Base-by-base conservation (phyloP, 2,113 vertebrate species). In the Stegastes partitus region DNA sequence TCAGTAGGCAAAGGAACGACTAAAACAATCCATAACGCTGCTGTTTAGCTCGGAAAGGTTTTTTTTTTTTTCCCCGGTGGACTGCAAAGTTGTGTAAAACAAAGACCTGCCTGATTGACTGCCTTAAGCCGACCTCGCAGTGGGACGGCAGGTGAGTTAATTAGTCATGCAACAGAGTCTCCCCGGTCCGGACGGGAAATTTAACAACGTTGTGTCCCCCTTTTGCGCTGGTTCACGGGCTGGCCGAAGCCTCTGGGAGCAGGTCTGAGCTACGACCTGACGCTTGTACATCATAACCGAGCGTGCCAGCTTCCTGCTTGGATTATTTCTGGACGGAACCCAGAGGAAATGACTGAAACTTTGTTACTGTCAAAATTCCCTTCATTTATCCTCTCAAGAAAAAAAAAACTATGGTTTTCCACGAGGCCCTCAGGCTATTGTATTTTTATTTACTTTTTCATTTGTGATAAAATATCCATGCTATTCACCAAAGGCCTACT, bases 381-480 rank as follows among this genome's bases (percentile, higher is more conserved):
- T 83, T 87, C 84, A 87, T 90, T 87, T 91, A 87, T 81, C 76
- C 78, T 79, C 76, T 77, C 72, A 73, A 61, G 66, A 86, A 45
- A 51, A 86, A 73, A 61, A 68, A 86, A 51, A 86, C 64, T 87
- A 82, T 61, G 68, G 26, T 53, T 87, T 82, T 69, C 79, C 79
- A 77, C 31, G 47, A 72, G 22, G 50, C 73, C 90, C 85, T 66
- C 42, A 53, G 89, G 91, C 86, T 49, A 81, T 82, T 86, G 89
- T 93, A 89, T 93, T 92, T 94, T 94, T 93, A 93, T 93, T 93
- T 94, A 89, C 89, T 93, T 92, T 92, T 83, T 87, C 86, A 87
- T 91, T 90, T 89, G 86, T 92, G 91, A 93, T 92, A 93, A 94
- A 94, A 94, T 94, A 94, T 93, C 94, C 89, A 93, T 92, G 89